Percentiles rank a stretch among this genome's conserved stretches.
phyloP scores from a whole-genome alignment of 2,113 vertebrate species.

The Bungarus multicinctus region DNA sequence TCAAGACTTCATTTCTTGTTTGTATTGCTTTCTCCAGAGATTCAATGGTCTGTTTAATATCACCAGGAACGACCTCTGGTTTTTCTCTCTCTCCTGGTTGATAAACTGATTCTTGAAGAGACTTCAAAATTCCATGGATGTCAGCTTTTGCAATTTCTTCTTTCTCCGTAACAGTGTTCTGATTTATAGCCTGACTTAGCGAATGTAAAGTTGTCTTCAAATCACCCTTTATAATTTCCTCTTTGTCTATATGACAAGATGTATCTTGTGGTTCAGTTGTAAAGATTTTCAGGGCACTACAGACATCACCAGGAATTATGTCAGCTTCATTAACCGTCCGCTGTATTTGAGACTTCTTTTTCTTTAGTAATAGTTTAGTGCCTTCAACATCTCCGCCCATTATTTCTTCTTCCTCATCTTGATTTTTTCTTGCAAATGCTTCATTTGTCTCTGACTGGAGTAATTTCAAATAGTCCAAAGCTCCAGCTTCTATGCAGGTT shows the following conservation, averaged over 20 bases:
- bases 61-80: constrained; percentile 73
- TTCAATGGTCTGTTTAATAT: constrained; percentile 79
- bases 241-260: constrained; percentile 68
- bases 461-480: constrained; percentile 84
- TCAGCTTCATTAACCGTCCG: constrained; percentile 81
- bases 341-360: constrained; percentile 72
- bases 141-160: constrained; percentile 82
- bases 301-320: constrained; percentile 84
- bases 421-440: constrained; percentile 33
- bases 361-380: constrained; percentile 77
- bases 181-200: constrained; percentile 78
- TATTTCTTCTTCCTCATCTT: constrained; percentile 72
- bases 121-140: constrained; percentile 72
- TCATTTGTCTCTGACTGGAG: constrained; percentile 75
- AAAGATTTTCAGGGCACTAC: constrained; percentile 80
- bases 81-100: constrained; percentile 73
- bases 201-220: constrained; percentile 79
- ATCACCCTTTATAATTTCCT: constrained; percentile 82
- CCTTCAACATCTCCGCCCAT: constrained; percentile 81
- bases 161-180: constrained; percentile 74
- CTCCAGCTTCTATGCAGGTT: constrained; percentile 89
- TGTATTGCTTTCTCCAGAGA: constrained; percentile 81
- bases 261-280: constrained; percentile 73
- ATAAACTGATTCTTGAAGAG: constrained; percentile 75
- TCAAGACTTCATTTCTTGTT: constrained; percentile 69